These are phyloP conservation scores for Agelaius tricolor DNA, from an alignment of 2,113 vertebrate species.

Conservation along the genomic window DNA sequence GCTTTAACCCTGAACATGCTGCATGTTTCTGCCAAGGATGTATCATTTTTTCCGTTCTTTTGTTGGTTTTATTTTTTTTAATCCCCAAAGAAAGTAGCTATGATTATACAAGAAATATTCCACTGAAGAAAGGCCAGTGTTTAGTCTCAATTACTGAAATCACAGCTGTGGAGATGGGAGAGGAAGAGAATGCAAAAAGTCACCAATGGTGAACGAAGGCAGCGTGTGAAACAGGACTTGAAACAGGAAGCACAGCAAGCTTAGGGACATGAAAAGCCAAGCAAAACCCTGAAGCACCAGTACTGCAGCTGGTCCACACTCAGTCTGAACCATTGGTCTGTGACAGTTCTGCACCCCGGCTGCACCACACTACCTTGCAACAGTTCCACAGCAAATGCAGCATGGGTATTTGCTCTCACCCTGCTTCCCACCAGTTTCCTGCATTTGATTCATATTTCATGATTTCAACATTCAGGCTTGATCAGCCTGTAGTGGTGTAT, in stretches of 20 bases:
- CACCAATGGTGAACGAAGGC: neutral
- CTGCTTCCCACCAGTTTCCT: neutral
- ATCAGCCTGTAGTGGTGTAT: accelerated
- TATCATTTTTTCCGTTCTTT: neutral
- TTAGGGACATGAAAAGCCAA: neutral
- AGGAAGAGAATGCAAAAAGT: neutral
- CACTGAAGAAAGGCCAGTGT: neutral
- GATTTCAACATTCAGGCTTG: neutral
- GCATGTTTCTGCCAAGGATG: neutral
- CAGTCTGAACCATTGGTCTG: neutral
- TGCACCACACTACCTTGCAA: neutral
- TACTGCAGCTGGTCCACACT: neutral
- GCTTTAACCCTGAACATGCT: slow-evolving; percentile 26
- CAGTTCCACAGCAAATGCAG: neutral
- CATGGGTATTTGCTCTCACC: neutral
- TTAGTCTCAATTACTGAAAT: slow-evolving; percentile 1
- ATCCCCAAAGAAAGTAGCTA: neutral
- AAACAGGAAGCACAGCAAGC: neutral
- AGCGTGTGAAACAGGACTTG: neutral
- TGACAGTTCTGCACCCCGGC: neutral
- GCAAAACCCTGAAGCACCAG: neutral
- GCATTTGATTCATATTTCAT: neutral
- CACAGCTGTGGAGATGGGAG: neutral
- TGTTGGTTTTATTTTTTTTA: neutral
- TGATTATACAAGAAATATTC: neutral